phyloP scores from a whole-genome alignment of 2,113 vertebrate species.

The Pyxicephalus adspersus region DNA sequence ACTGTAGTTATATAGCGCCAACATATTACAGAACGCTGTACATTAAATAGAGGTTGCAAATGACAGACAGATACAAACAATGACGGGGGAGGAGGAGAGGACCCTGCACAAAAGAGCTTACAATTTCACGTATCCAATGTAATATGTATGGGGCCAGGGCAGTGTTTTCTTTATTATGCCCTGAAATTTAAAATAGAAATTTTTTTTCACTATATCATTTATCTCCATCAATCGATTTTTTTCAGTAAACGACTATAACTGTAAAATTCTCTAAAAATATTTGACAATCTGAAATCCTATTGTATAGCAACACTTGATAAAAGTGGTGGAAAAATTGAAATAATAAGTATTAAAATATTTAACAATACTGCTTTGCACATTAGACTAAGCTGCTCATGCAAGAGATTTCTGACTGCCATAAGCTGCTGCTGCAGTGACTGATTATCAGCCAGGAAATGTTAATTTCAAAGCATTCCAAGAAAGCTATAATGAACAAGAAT shows the following conservation, averaged over 20 bases:
- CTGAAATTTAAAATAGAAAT: background rate
- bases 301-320: background rate
- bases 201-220: background rate
- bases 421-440: constrained; percentile 18
- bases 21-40: too few relatives aligned
- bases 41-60: too few relatives aligned
- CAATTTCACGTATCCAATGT: too few relatives aligned
- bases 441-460: constrained; percentile 42
- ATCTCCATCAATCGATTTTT: background rate
- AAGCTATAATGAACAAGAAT: constrained; percentile 42
- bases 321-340: constrained; percentile 25
- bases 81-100: too few relatives aligned
- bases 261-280: background rate
- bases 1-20: too few relatives aligned
- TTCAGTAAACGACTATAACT: background rate
- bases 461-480: constrained; percentile 42
- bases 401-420: constrained; percentile 26
- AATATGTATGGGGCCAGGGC: too few relatives aligned
- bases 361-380: constrained; percentile 24
- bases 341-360: constrained; percentile 40
- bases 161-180: too few relatives aligned
- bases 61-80: too few relatives aligned
- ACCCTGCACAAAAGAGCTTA: too few relatives aligned
- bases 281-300: constrained; percentile 2
- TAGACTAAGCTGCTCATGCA: constrained; percentile 14